These are phyloP conservation scores for Tenodera sinensis DNA, from an alignment of 2,888 invertebrate species.

Conservation along the genomic window DNA sequence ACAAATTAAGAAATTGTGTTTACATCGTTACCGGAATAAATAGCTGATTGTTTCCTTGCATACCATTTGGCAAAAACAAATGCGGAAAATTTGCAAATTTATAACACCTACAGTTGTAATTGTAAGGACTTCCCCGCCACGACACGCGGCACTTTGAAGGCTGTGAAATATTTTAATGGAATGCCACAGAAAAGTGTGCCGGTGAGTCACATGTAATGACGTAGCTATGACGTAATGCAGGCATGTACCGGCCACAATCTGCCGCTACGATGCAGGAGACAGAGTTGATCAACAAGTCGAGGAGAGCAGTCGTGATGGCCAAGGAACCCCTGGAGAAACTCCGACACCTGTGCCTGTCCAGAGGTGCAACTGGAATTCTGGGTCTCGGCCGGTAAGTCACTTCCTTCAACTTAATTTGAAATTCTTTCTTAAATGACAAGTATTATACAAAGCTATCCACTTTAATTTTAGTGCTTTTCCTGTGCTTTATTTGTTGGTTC, in stretches of 20 bases:
- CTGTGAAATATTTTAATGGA: not conserved
- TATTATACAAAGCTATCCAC: no score
- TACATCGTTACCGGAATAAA: no score
- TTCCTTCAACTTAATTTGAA: not conserved
- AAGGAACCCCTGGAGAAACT: slow-evolving; percentile 81
- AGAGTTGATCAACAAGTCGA: slow-evolving; percentile 72
- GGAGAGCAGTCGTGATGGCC: slow-evolving; percentile 61
- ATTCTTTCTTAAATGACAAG: not conserved
- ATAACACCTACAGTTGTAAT: no score
- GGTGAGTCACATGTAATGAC: not conserved
- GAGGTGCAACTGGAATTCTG: slow-evolving; percentile 86
- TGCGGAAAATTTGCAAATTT: not conserved
- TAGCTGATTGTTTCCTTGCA: no score
- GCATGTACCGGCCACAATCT: slow-evolving; percentile 27
- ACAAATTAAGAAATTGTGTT: no score
- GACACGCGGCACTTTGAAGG: not conserved
- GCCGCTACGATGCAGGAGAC: slow-evolving; percentile 59
- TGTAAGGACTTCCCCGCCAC: not conserved
- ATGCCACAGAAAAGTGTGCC: not conserved
- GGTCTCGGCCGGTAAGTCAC: slow-evolving; percentile 72
- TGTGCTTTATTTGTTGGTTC: no score
- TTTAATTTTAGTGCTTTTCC: no score
- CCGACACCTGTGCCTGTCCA: slow-evolving; percentile 74
- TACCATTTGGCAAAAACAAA: not conserved
- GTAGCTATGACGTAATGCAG: slow-evolving; percentile 12